Evolutionary conservation across 2,888 invertebrate genomes (phyloP).

Genomic region (Drosophila imparisetae): DNA sequence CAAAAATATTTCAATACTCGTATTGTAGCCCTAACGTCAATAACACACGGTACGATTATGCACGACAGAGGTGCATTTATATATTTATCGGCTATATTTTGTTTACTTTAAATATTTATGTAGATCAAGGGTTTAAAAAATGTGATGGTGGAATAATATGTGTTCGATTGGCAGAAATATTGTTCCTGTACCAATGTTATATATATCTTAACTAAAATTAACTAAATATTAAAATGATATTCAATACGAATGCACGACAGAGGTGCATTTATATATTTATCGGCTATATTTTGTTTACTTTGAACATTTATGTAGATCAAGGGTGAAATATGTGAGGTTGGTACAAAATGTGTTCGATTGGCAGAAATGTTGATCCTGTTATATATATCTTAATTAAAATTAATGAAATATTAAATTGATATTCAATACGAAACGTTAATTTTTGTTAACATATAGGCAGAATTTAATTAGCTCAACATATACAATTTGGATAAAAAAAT

Average conservation of each 20-base stretch:
- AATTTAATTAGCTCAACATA: background rate
- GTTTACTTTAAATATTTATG: background rate
- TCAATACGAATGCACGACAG: slow-evolving; percentile 12
- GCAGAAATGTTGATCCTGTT: background rate
- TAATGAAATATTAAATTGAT: background rate
- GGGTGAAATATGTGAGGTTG: background rate
- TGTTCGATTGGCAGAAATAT: background rate
- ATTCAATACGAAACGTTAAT: background rate
- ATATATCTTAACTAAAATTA: background rate
- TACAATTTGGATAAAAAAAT: background rate
- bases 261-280: slow-evolving; percentile 11
- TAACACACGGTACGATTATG: background rate
- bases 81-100: slow-evolving; percentile 2
- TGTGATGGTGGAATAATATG: background rate
- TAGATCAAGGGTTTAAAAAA: background rate
- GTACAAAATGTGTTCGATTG: background rate
- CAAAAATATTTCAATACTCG: too few relatives aligned
- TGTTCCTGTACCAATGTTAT: background rate
- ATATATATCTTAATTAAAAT: background rate
- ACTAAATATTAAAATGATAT: background rate
- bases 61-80: slow-evolving; percentile 18
- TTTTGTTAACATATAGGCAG: background rate
- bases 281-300: background rate
- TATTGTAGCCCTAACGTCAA: background rate
- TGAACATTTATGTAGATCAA: background rate